phyloP scores from a whole-genome alignment of 2,888 invertebrate genomes.

The Disparrhopalites patrizii region DNA sequence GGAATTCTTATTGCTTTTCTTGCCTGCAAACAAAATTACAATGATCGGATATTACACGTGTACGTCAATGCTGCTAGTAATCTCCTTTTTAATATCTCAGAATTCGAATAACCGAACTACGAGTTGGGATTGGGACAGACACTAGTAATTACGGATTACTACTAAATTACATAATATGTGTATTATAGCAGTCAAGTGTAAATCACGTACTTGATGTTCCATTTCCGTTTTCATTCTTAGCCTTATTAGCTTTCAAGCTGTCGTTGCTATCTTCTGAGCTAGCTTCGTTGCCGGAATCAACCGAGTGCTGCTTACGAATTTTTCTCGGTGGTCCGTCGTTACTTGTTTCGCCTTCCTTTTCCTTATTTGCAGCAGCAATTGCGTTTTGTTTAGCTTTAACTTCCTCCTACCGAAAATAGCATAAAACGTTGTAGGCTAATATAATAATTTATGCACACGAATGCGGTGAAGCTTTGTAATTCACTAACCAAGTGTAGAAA shows the following conservation, averaged over 20 bases:
- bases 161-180: background rate
- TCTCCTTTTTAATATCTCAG: no score
- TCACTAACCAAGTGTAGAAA: conserved; percentile 75
- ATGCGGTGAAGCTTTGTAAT: no score
- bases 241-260: conserved; percentile 53
- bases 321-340: conserved; percentile 54
- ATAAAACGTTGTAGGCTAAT: conserved; percentile 12
- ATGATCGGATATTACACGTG: background rate
- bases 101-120: no score
- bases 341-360: conserved; percentile 49
- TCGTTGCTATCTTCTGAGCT: conserved; percentile 93
- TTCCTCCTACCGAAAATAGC: conserved; percentile 28
- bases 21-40: background rate
- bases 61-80: no score
- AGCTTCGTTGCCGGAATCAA: conserved; percentile 87
- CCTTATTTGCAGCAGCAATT: conserved; percentile 64
- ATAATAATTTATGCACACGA: no score
- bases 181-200: background rate
- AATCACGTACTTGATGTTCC: background rate
- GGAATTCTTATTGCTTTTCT: background rate
- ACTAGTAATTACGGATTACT: no score
- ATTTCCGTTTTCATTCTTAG: conserved; percentile 22
- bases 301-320: conserved; percentile 55
- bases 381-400: conserved; percentile 75
- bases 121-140: no score